Base-by-base conservation (phyloP, 1,140 invertebrate genomes). In the Latrodectus geometricus region DNA sequence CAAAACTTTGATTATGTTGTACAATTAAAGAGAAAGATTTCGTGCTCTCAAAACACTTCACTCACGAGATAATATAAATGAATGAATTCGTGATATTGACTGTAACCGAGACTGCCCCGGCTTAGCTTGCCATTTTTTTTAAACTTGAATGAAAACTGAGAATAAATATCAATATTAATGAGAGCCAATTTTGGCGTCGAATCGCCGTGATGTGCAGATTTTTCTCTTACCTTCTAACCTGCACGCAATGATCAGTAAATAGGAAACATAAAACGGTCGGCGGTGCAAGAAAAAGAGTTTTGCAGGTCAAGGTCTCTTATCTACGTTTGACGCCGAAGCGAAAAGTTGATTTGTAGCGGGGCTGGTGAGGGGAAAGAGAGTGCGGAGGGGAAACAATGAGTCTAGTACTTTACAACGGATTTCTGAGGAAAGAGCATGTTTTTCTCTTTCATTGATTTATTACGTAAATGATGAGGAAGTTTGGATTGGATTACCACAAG, bases 111-210 rank as follows among this genome's bases (percentile, higher is more conserved):
- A 35, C 35, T 35, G 35, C 35, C n/a, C n/a, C 35, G 35, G 35
- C 35, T 35, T 35, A 35, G 35, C 35, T 35, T 35, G 35, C 76
- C 61, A 49, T 61, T 56, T 78, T 35, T 15, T 78, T 78, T 78
- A 35, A 78, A 66, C 61, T 66, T 35, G 23, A 78, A 65, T 23
- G 56, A 76, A 76, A 76, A 35, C 61, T 50, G 49, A 68, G 48
- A n/a, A 70, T 48, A 80, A 54, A 68, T 80, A 80, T 80, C 78
- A 80, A 80, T 80, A 80, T 80, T 80, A 68, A 80, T 80, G 78
- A 80, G 78, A 52, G 68, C 21, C 68, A 66, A 54, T 69, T 48
- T 79, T 79, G 76, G 76, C 76, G 61, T 48, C 76, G 35, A 49
- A 66, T 79, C 52, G 76, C 49, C 61, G 76, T 48, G 23, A 66